A percentile compares a stretch with the other conserved stretches of the same genome.
Conservation (phyloP, 2,888 invertebrate genomes). For the Agriopis aurantiaria region DNA sequence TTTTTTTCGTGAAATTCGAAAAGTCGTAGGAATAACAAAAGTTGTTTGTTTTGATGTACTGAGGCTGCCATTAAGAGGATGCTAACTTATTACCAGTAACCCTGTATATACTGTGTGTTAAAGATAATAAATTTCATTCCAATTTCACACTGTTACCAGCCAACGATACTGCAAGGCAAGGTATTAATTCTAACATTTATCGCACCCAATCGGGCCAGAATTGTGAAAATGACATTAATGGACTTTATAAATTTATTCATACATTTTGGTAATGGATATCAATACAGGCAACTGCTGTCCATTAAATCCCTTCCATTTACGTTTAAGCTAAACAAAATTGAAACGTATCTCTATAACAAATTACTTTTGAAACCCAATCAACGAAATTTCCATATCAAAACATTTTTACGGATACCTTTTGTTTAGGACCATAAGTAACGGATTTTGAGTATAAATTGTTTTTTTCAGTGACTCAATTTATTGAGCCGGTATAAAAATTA, state of each 20-base stretch:
- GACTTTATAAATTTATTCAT: constrained; percentile 27
- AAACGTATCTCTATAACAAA: constrained; percentile 41
- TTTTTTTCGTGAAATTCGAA: too few species aligned
- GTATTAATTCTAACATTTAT: constrained; percentile 1
- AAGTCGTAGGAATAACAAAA: too few species aligned
- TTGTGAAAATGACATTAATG: constrained; percentile 8
- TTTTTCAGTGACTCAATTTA: background rate
- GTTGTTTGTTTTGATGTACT: too few species aligned
- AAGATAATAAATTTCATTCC: constrained; percentile 8
- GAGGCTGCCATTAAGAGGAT: background rate
- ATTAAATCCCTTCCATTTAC: constrained; percentile 36
- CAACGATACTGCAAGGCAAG: constrained; percentile 2
- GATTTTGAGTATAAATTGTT: constrained; percentile 11
- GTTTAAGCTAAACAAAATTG: constrained; percentile 42
- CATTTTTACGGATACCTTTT: constrained; percentile 37
- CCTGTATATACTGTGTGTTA: background rate
- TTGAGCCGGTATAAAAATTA: background rate
- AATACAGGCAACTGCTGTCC: constrained; percentile 27
- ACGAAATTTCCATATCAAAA: constrained; percentile 43
- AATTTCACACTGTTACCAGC: background rate
- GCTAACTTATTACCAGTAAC: background rate
- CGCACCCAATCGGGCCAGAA: constrained; percentile 4
- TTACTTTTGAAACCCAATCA: constrained; percentile 36
- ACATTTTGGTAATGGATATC: constrained; percentile 26
- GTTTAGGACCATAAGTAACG: constrained; percentile 17